Conservation (phyloP, 2,888 invertebrate genomes). For the Lutraria lutraria region DNA sequence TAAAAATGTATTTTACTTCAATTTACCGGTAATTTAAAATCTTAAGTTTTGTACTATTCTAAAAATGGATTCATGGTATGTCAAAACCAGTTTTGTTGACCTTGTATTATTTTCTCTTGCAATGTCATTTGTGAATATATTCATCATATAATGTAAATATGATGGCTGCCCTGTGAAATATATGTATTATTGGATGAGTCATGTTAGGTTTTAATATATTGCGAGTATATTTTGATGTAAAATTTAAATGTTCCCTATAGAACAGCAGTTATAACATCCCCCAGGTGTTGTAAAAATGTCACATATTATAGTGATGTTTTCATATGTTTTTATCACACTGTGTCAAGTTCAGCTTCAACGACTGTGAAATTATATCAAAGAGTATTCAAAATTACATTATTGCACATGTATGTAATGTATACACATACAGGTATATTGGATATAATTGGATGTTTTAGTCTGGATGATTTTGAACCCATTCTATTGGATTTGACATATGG, state of each 20-base stretch:
- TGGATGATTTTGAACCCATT: not conserved
- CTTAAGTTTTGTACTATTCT: too few relatives aligned
- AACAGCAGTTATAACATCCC: not conserved
- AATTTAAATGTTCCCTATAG: not conserved
- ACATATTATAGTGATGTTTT: not conserved
- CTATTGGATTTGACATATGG: not conserved
- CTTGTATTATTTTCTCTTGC: too few relatives aligned
- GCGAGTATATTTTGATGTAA: not conserved
- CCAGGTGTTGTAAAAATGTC: conserved; percentile 1
- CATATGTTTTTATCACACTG: conserved; percentile 1
- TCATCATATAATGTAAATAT: too few relatives aligned
- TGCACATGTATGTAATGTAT: not conserved
- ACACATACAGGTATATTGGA: not conserved
- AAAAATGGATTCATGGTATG: too few relatives aligned
- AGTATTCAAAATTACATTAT: not conserved
- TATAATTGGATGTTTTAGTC: not conserved
- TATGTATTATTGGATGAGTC: too few relatives aligned
- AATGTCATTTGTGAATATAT: too few relatives aligned
- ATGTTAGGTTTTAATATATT: not conserved
- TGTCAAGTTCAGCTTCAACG: not conserved
- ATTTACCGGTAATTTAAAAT: too few relatives aligned
- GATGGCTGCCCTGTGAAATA: too few relatives aligned
- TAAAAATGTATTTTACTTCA: too few relatives aligned
- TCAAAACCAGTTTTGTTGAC: too few relatives aligned
- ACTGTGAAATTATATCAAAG: not conserved